phyloP scores from a whole-genome alignment of 2,888 invertebrate species.

The Brenthis daphne region DNA sequence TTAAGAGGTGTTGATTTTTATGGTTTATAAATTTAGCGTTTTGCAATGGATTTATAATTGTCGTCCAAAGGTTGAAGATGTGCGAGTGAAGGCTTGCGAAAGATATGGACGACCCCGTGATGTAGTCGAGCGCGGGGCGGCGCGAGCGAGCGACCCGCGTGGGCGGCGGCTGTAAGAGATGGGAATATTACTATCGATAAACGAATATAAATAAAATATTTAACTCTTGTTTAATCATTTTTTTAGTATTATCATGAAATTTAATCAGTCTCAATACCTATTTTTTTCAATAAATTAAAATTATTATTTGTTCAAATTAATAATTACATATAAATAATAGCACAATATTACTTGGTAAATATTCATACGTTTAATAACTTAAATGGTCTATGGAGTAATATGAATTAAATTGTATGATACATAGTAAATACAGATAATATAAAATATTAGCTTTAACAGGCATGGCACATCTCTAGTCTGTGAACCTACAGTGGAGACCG shows the following conservation, averaged over 20 bases:
- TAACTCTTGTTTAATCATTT: background rate
- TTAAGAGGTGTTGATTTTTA: conserved; percentile 47
- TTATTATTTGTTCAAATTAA: too few species aligned
- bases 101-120: conserved; percentile 75
- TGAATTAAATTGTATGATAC: too few species aligned
- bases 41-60: conserved; percentile 35
- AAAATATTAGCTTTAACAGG: conserved; percentile 34
- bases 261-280: too few species aligned
- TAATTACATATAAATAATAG: too few species aligned
- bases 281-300: too few species aligned
- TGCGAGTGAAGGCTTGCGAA: conserved; percentile 62
- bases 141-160: conserved; percentile 75
- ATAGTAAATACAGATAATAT: too few species aligned
- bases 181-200: conserved; percentile 43
- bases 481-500: conserved; percentile 71
- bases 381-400: too few species aligned
- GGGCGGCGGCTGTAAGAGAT: conserved; percentile 65
- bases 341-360: too few species aligned
- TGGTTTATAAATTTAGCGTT: conserved; percentile 39
- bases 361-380: too few species aligned
- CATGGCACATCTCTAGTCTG: conserved; percentile 51
- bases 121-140: conserved; percentile 74
- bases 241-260: background rate
- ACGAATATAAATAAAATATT: too few species aligned
- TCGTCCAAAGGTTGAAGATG: conserved; percentile 63